Conservation (phyloP, 2,888 invertebrate genomes). For the Apoderus coryli region DNA sequence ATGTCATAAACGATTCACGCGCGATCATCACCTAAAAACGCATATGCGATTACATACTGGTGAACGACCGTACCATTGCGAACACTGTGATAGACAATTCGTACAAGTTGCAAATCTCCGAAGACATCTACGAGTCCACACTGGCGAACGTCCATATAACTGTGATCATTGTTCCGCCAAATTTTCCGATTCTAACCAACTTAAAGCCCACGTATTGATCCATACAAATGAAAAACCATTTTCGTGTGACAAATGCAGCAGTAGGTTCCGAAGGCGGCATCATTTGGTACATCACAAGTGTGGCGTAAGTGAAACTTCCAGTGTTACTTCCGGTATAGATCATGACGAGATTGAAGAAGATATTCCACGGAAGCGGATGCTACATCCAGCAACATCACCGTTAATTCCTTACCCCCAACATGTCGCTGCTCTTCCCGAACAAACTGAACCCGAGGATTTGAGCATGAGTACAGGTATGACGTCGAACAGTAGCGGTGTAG, state of each 20-base stretch:
- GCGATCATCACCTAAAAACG: conserved; percentile 87
- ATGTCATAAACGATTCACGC: conserved; percentile 81
- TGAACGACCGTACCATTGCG: conserved; percentile 85
- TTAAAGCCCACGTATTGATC: conserved; percentile 77
- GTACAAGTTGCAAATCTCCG: conserved; percentile 87
- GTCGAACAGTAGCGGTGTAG: conserved; percentile 36
- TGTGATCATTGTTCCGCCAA: conserved; percentile 74
- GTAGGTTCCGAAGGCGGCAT: conserved; percentile 70
- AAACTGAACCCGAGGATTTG: conserved; percentile 84
- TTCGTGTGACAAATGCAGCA: conserved; percentile 61
- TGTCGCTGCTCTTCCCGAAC: conserved; percentile 47
- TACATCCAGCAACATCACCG: conserved; percentile 33
- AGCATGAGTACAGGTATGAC: conserved; percentile 49
- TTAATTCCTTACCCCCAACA: conserved; percentile 16
- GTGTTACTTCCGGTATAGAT: conserved; percentile 24
- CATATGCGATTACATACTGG: conserved; percentile 88
- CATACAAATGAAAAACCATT: conserved; percentile 87
- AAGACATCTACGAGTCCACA: conserved; percentile 73
- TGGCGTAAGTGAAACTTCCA: conserved; percentile 31
- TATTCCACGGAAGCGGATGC: conserved; percentile 32
- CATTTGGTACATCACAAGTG: conserved; percentile 79
- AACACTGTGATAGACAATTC: conserved; percentile 82
- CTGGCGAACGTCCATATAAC: conserved; percentile 74
- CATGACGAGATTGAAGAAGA: conserved; percentile 21
- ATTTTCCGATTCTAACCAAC: conserved; percentile 84